These are phyloP conservation scores for Melanotaenia parkinsoni DNA, from an alignment of 2,797 vertebrate genomes.

Conservation along the genomic window DNA sequence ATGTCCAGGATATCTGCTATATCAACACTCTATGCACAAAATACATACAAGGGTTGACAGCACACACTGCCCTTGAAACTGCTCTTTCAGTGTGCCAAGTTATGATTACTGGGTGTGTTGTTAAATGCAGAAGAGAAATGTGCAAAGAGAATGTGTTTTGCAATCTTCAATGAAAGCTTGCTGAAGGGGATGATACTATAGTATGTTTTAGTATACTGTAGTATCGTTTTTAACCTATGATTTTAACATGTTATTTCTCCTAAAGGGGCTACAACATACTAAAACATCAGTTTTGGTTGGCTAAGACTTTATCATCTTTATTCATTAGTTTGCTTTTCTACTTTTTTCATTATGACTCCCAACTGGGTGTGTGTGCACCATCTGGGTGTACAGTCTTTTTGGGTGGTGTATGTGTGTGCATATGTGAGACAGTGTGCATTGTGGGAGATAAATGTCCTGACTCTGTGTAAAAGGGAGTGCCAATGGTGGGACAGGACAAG, in stretches of 20 bases:
- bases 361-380: conserved; percentile 45
- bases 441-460: conserved; percentile 75
- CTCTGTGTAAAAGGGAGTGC: conserved; percentile 71
- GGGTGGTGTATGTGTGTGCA: conserved; percentile 55
- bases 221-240: neutral
- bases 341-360: conserved; percentile 23
- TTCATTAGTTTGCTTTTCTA: conserved; percentile 6
- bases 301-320: conserved; percentile 4
- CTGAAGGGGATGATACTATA: neutral
- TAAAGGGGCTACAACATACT: neutral
- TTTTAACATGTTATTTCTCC: neutral
- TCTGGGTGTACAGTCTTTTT: conserved; percentile 62
- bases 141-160: neutral
- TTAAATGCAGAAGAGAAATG: neutral
- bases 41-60: neutral
- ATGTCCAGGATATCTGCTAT: neutral
- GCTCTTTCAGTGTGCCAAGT: neutral
- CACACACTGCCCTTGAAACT: neutral
- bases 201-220: too few relatives aligned
- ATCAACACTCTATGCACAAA: neutral
- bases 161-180: neutral
- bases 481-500: conserved; percentile 61
- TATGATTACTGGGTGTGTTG: neutral
- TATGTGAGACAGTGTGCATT: conserved; percentile 64
- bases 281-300: neutral